These are phyloP conservation scores for Oplegnathus fasciatus DNA, from an alignment of 2,113 vertebrate genomes.

Conservation along the genomic window DNA sequence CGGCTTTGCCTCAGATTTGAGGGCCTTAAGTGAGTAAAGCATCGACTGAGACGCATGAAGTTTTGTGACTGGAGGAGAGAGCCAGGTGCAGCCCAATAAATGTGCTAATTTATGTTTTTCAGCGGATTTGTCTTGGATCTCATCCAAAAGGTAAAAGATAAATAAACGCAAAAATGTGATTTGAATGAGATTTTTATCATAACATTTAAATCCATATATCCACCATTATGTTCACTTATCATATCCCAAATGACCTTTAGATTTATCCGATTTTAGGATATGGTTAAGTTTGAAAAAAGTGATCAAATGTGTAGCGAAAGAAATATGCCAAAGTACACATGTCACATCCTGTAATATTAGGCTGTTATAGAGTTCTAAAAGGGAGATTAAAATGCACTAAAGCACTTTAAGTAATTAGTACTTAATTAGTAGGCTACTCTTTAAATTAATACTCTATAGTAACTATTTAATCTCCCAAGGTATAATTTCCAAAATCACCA, in stretches of 20 bases:
- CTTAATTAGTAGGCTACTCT: no score
- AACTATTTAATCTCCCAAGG: background rate
- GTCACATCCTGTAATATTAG: background rate
- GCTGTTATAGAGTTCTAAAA: background rate
- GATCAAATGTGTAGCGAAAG: background rate
- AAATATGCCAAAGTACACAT: background rate
- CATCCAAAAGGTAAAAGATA: conserved; percentile 58
- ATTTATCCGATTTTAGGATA: background rate
- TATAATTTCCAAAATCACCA: background rate
- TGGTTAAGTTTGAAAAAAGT: background rate
- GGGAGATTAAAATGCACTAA: background rate
- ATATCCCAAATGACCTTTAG: background rate
- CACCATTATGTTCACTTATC: conserved; percentile 1
- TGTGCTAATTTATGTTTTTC: conserved; percentile 65
- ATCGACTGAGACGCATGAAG: conserved; percentile 34
- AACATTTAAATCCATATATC: conserved; percentile 20
- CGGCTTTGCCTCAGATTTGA: conserved; percentile 24
- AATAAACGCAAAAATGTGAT: conserved; percentile 34
- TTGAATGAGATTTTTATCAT: conserved; percentile 24
- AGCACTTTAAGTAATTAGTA: background rate
- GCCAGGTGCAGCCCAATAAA: conserved; percentile 61
- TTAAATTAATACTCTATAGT: no score
- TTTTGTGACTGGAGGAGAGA: conserved; percentile 48
- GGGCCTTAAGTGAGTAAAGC: conserved; percentile 30
- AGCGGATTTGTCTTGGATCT: conserved; percentile 53